A percentile compares a stretch with the other conserved stretches of the same genome.
Conservation (phyloP, 2,888 invertebrate genomes). For the Acrobeloides nanus region DNA sequence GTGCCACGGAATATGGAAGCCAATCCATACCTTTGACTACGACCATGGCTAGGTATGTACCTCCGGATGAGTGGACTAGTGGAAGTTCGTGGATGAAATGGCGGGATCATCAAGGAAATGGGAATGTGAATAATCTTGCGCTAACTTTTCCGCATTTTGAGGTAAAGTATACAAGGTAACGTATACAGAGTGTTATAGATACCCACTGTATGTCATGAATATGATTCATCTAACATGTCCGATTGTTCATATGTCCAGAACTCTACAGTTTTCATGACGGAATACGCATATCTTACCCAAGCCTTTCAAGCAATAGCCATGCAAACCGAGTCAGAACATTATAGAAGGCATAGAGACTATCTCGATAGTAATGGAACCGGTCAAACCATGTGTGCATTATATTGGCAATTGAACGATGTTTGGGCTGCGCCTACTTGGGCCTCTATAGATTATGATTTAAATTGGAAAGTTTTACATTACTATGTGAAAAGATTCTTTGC, state of each 20-base stretch:
- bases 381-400: slow-evolving; percentile 87
- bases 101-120: too few species aligned
- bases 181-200: too few species aligned
- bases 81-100: slow-evolving; percentile 12
- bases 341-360: slow-evolving; percentile 36
- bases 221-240: slow-evolving; percentile 28
- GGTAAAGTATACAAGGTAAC: too few species aligned
- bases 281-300: too few species aligned
- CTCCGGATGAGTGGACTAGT: slow-evolving; percentile 26
- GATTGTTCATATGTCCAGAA: slow-evolving; percentile 33
- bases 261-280: too few species aligned
- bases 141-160: too few species aligned
- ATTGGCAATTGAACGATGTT: slow-evolving; percentile 95
- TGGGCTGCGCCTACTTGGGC: slow-evolving; percentile 97
- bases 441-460: slow-evolving; percentile 71
- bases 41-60: slow-evolving; percentile 29
- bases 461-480: slow-evolving; percentile 84
- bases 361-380: slow-evolving; percentile 57
- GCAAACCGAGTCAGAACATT: slow-evolving; percentile 38
- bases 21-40: slow-evolving; percentile 69
- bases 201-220: too few species aligned
- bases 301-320: slow-evolving; percentile 72
- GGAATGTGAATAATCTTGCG: too few species aligned
- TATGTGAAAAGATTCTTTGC: slow-evolving; percentile 77
- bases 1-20: slow-evolving; percentile 90